These are phyloP conservation scores for Phaethon lepturus DNA, from an alignment of 2,113 vertebrate species.

Conservation along the genomic window DNA sequence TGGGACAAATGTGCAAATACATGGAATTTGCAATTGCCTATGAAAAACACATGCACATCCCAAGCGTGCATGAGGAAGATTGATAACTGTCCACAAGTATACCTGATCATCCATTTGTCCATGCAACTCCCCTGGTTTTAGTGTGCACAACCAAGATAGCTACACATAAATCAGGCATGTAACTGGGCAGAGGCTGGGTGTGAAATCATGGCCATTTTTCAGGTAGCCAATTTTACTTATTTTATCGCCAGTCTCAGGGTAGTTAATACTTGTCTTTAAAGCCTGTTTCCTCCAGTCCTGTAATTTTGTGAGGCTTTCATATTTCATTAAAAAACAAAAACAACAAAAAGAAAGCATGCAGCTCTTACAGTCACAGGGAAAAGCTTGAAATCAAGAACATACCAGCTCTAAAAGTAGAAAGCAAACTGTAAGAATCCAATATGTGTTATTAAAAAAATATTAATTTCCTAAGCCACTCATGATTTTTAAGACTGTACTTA, in stretches of 20 bases:
- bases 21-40: neutral
- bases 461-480: slow-evolving; percentile 43
- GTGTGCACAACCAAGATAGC: neutral
- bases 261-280: slow-evolving; percentile 59
- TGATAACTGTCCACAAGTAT: neutral
- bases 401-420: slow-evolving; percentile 51
- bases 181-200: neutral
- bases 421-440: slow-evolving; percentile 49
- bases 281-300: slow-evolving; percentile 16
- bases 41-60: neutral
- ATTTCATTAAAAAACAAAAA: slow-evolving; percentile 48
- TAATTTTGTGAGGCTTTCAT: neutral
- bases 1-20: neutral
- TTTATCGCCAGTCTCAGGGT: slow-evolving; percentile 38
- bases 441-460: slow-evolving; percentile 38
- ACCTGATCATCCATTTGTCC: neutral
- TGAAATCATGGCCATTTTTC: slow-evolving; percentile 38
- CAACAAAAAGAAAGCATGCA: slow-evolving; percentile 13
- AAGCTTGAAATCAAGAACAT: slow-evolving; percentile 52
- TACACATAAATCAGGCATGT: slow-evolving; percentile 11
- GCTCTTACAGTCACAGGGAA: slow-evolving; percentile 31
- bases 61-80: fast-evolving
- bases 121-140: neutral
- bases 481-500: slow-evolving; percentile 55
- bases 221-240: slow-evolving; percentile 14